Base-by-base conservation (phyloP, 2,113 vertebrate species). In the Ailuropoda melanoleuca region DNA sequence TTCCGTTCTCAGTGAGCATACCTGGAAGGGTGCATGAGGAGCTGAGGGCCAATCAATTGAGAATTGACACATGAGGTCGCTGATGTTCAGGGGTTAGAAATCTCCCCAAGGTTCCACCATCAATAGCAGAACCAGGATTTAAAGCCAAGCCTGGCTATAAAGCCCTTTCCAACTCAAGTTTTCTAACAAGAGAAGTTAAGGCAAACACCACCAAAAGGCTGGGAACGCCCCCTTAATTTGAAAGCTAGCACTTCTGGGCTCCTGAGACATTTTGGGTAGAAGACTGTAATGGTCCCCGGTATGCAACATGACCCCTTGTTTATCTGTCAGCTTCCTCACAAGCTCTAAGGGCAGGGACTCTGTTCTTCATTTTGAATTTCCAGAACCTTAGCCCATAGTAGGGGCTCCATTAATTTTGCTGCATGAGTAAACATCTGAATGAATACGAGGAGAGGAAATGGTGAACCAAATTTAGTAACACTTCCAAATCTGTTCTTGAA, bases 241-340 rank as follows among this genome's bases (percentile, higher is more conserved):
- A 95, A 93, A 48, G 8, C n/a, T 39, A 87, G 78, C 46, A 89
- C 18, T 74, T 14, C 39, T 70, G 81, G 68, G 62, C 34, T 29
- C 50, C 85, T 3, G 1, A 55, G 86, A 48, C 29, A 60, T 34
- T 58, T 23, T 8, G 56, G 43, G 39, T 1, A 3, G 3, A 26
- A 58, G 31, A 66, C 13, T 31, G 14, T 0, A 6, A 31, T 0
- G 13, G n/a, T 50, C 21, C 64, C 53, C 6, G 3, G 11, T 13
- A 5, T 0, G 6, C 14, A 50, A 15, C 4, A 2, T 7, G 31
- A 29, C 24, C 1, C 2, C 12, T 6, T 88, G 11, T 39, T 43
- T 46, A 39, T 39, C 10, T 24, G 29, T 55, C 50, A 23, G 53
- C 70, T 39, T 84, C 68, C 48, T 74, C 58, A 31, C 8, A 15